These are phyloP conservation scores for Acleris cristana DNA, from an alignment of 2,888 invertebrate species.

Conservation along the genomic window DNA sequence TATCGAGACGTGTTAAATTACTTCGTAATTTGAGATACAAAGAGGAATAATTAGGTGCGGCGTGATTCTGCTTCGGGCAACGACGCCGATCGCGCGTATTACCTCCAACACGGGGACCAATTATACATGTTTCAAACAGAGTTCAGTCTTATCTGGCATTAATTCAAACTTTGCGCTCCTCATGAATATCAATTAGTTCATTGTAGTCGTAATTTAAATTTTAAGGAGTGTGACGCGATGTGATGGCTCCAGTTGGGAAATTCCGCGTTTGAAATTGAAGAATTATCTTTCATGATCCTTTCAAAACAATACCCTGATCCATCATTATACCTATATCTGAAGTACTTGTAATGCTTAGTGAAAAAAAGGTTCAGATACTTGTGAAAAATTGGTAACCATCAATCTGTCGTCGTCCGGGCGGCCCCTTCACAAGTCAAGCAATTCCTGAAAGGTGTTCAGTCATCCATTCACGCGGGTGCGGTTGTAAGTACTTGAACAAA, in stretches of 20 bases:
- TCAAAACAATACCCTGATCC: background rate
- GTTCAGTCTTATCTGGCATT: constrained; percentile 55
- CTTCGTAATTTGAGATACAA: constrained; percentile 24
- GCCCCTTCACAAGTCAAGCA: constrained; percentile 60
- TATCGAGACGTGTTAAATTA: constrained; percentile 15
- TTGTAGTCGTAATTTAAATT: constrained; percentile 49
- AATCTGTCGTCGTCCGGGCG: constrained; percentile 59
- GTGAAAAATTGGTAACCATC: constrained; percentile 60
- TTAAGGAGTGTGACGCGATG: constrained; percentile 49
- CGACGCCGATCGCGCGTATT: constrained; percentile 19
- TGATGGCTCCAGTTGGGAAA: constrained; percentile 28
- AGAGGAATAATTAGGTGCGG: constrained; percentile 19
- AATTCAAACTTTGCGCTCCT: constrained; percentile 59
- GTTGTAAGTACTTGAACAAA: constrained; percentile 52
- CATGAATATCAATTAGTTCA: constrained; percentile 63
- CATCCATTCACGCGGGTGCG: constrained; percentile 50
- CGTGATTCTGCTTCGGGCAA: background rate
- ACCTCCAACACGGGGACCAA: constrained; percentile 29
- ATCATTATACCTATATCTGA: background rate
- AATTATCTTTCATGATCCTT: background rate
- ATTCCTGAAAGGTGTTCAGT: constrained; percentile 57
- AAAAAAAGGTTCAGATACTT: constrained; percentile 45
- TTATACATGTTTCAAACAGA: constrained; percentile 42
- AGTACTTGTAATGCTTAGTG: background rate
- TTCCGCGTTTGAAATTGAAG: background rate